Base-by-base conservation (phyloP, 2,797 vertebrate species). In the Trachurus trachurus region DNA sequence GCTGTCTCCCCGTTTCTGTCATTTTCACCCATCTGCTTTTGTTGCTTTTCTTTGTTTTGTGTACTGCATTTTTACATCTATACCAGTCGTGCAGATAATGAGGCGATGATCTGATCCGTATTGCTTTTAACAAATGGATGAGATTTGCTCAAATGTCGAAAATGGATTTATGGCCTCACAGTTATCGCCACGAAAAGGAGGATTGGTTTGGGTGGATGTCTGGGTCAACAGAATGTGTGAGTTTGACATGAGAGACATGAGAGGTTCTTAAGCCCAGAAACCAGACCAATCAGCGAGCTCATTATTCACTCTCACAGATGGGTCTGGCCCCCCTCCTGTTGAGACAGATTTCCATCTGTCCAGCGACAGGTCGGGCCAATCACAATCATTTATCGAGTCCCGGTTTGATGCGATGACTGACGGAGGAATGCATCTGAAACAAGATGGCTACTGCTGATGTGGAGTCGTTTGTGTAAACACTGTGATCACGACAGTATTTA, bases 21-120 rank as follows among this genome's bases (percentile, higher is more conserved):
- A 13, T 57, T 63, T 68, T 45, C 15, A 19, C 61, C 31, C 3
- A 5, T 42, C 56, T 31, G 12, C 6, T 1, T 26, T 26, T 26
- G 26, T 26, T 34, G 12, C 37, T 59, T 75, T 52, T 67, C 19
- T 54, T n/a, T 76, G 54, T 79, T 60, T 79, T 6, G 1, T 34
- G 45, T 15, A 22, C 73, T 62, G 34, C 61, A 42, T 64, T 29
- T 29, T 62, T 21, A 9, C 26, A 16, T 26, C 34, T 37, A 37
- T 37, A 37, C 7, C 34, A n/a, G 40, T 67, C 3, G 3, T 44
- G 6, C 45, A 61, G 37, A 57, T 56, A 39, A 67, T 3, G 7
- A 65, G 16, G 7, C 16, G 65, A 5, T 11, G 65, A 44, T 59
- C n/a, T 19, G 2, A 68, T 54, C 6, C 19, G 15, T 52, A 15